These are phyloP conservation scores for Dichetophora obliterata DNA, from an alignment of 2,888 invertebrate species.

Conservation along the genomic window DNA sequence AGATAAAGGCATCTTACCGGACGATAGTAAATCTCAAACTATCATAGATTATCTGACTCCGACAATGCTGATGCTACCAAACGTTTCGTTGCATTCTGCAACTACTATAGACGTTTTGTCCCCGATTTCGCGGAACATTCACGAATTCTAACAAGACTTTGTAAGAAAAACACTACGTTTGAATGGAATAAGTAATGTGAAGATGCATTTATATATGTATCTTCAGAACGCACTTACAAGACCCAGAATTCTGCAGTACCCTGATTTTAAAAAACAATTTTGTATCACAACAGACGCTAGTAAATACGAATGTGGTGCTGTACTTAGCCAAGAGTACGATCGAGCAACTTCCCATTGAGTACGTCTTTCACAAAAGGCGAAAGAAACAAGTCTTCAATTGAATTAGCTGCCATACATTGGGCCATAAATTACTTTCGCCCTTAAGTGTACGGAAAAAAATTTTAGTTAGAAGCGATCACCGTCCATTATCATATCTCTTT, in stretches of 20 bases:
- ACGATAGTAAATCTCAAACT: too few species aligned
- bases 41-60: too few species aligned
- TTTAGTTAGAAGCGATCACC: not conserved
- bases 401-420: not conserved
- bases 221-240: not conserved
- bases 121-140: too few species aligned
- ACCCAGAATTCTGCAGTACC: not conserved
- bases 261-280: not conserved
- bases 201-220: not conserved
- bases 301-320: not conserved
- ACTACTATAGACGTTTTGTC: too few species aligned
- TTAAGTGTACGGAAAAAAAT: not conserved
- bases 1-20: not conserved
- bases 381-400: too few species aligned
- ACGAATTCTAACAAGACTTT: not conserved
- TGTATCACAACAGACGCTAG: not conserved
- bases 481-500: not conserved
- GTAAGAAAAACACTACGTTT: not conserved
- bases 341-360: too few species aligned
- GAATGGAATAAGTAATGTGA: not conserved
- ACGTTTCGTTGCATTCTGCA: too few species aligned
- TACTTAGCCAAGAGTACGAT: too few species aligned
- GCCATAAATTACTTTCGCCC: not conserved
- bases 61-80: too few species aligned
- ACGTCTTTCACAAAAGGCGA: too few species aligned